Evolutionary conservation across 1,140 invertebrate species (phyloP), one percentile per base, ranked within the genome.

Genomic region (Anastrepha ludens): DNA sequence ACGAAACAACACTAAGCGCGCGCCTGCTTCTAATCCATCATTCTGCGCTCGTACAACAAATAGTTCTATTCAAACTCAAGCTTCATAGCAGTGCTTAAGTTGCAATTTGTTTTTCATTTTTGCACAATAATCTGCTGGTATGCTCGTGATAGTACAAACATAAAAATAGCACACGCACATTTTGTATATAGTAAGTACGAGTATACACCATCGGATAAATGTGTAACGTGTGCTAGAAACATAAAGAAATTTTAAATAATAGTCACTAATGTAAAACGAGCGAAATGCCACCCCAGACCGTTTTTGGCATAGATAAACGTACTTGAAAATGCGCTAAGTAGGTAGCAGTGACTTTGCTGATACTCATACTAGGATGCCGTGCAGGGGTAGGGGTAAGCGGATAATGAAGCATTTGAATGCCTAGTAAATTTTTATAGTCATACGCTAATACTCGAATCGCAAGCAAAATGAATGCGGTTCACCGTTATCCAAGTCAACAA

Each of bases 71-170:
- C 67, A 74, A 17, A 62, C 7, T 17, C 44, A 15, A 44, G 67
- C 41, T 74, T 15, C 67, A 74, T 41, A 74, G 67, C 67, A 47
- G 17, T 74, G 41, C 67, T 74, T 74, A 15, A 74, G 41, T 74
- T 44, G 41, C 67, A 74, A 74, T 74, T 74, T 74, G 39, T 67
- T 55, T n/a, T 17, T 70, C 4, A 13, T 70, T 70, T 70, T 70
- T 17, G 13, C 41, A n/a, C 67, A 17, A 44, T 74, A 47, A 74
- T 44, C 39, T 74, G 15, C 11, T 2, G 15, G 67, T 39, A 15
- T 41, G 67, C 67, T 74, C 41, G 8, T 74, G 9, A 74, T 74
- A 13, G 7, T 41, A 44, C 44, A 74, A 17, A n/a, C 67, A 29
- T 41, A 29, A 67, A 55, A 55, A 55, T 55, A 55, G 6, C 50